Evolutionary conservation across 2,888 invertebrate species (phyloP).

Genomic region (Eristalis tenax): DNA sequence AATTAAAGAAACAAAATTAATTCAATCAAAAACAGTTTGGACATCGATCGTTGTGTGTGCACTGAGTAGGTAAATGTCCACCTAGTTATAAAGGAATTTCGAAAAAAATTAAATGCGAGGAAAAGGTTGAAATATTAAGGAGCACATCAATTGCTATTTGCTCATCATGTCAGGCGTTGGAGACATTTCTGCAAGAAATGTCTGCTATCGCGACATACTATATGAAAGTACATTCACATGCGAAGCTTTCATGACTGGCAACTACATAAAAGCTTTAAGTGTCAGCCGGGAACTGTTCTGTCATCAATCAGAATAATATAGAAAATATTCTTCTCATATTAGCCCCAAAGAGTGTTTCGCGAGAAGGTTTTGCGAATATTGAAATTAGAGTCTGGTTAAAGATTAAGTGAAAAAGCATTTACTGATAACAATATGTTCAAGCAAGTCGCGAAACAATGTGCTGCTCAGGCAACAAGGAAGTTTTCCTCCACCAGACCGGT

Average conservation of each 20-base stretch:
- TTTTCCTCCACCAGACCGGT: conserved; percentile 85
- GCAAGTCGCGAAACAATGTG: conserved; percentile 84
- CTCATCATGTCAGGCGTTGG: no score
- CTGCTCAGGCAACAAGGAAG: conserved; percentile 84
- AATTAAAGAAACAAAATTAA: no score
- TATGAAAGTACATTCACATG: not conserved
- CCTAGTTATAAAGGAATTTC: no score
- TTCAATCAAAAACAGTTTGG: no score
- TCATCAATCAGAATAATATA: not conserved
- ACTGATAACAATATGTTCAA: conserved; percentile 84
- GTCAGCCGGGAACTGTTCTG: not conserved
- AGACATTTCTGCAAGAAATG: no score
- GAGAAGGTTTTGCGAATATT: not conserved
- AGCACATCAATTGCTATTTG: no score
- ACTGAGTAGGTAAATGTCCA: no score
- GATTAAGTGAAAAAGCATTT: conserved; percentile 13
- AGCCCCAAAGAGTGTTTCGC: not conserved
- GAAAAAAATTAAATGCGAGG: no score
- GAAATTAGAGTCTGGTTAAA: not conserved
- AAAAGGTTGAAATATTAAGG: no score
- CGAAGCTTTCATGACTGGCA: not conserved
- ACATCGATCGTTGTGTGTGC: no score
- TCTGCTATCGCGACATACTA: no score
- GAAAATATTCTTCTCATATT: not conserved
- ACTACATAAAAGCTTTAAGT: not conserved